phyloP scores from a whole-genome alignment of 2,113 vertebrate genomes.

The rat (Rattus norvegicus) region DNA sequence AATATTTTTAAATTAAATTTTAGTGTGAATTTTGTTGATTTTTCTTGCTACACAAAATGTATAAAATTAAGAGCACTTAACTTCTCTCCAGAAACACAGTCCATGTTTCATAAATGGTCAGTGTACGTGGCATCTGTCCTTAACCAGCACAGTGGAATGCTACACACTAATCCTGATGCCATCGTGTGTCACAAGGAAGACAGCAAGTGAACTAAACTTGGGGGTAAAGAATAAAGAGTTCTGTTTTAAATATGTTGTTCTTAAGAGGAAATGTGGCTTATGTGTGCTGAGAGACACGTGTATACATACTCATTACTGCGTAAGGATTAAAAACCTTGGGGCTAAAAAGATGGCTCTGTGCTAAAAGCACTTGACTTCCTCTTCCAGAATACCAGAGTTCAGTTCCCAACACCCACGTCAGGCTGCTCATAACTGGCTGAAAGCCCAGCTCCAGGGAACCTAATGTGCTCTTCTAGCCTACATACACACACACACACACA shows the following conservation, averaged over 20 bases:
- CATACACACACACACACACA: background rate
- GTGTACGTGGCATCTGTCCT: too few relatives aligned
- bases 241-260: background rate
- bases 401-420: background rate
- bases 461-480: background rate
- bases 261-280: background rate
- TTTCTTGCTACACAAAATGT: background rate
- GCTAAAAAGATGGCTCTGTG: background rate
- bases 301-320: too few relatives aligned
- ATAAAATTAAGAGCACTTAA: background rate
- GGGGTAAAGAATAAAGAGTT: background rate
- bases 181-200: background rate
- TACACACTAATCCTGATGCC: background rate
- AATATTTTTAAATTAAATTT: background rate
- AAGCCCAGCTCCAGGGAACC: background rate
- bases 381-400: background rate
- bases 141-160: background rate
- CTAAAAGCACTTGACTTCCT: background rate
- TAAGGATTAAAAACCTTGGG: background rate
- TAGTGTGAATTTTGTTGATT: background rate
- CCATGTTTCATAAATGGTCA: too few relatives aligned
- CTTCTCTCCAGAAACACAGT: too few relatives aligned
- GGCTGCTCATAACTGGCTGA: background rate
- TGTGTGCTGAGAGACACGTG: background rate
- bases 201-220: too few relatives aligned